Percentiles rank a stretch among this genome's conserved stretches.
phyloP scores from a whole-genome alignment of 2,797 vertebrate species.

The Babyrousa celebensis region DNA sequence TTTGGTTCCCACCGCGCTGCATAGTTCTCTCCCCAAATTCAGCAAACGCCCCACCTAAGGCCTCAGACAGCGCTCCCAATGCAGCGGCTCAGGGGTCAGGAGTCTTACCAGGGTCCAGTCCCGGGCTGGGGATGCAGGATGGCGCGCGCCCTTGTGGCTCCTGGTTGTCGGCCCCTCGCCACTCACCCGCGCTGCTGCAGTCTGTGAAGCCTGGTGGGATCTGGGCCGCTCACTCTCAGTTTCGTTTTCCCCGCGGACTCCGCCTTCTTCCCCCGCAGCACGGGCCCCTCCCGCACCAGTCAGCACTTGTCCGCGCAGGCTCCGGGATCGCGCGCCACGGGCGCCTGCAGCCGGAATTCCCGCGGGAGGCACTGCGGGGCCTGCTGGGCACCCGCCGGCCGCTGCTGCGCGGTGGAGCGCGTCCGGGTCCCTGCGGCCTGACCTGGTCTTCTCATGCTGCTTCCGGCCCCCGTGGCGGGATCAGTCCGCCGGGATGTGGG shows the following conservation, averaged over 20 bases:
- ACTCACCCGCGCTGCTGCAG: fast-evolving
- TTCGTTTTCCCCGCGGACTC: slow-evolving; percentile 78
- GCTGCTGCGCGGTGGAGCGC: no score
- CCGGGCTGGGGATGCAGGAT: no score
- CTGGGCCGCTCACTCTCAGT: fast-evolving
- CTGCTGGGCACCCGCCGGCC: fast-evolving
- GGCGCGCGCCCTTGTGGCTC: not conserved
- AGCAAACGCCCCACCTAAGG: not conserved
- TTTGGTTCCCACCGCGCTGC: not conserved
- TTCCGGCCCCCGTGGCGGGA: fast-evolving
- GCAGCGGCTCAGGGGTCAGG: fast-evolving
- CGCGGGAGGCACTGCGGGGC: fast-evolving
- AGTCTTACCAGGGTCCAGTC: not conserved
- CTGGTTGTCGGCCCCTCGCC: fast-evolving
- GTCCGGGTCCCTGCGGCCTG: fast-evolving
- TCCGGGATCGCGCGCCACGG: fast-evolving
- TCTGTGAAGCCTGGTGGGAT: fast-evolving
- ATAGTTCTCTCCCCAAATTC: not conserved
- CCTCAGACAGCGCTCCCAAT: not conserved
- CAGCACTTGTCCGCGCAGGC: no score
- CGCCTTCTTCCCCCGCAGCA: slow-evolving; percentile 12
- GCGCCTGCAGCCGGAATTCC: fast-evolving
- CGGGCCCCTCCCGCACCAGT: not conserved
- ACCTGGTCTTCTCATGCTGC: no score
- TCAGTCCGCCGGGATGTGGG: fast-evolving